phyloP scores from a whole-genome alignment of 1,140 invertebrate species.

The Macrotrachela quadricornifera region DNA sequence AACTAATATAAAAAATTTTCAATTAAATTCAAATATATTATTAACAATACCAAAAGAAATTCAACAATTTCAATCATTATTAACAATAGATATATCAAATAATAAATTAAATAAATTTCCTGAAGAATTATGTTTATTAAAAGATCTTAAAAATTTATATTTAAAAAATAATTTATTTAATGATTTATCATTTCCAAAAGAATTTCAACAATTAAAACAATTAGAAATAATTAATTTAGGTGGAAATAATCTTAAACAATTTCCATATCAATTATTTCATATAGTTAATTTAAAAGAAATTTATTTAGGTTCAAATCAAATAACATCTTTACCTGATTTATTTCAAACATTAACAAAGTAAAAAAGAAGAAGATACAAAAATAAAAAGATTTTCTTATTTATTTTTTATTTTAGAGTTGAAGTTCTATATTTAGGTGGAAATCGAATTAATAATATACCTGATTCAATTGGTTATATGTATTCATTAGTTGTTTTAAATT shows the following conservation, averaged over 20 bases:
- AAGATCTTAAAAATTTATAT: constrained; percentile 48
- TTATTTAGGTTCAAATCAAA: constrained; percentile 66
- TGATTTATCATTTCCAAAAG: constrained; percentile 61
- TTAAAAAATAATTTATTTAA: constrained; percentile 65
- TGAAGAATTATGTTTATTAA: constrained; percentile 45
- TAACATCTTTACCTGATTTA: constrained; percentile 53
- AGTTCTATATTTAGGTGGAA: constrained; percentile 62
- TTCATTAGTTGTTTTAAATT: constrained; percentile 55
- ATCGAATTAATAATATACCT: constrained; percentile 61
- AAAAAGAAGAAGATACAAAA: constrained; percentile 47
- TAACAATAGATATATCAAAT: constrained; percentile 62
- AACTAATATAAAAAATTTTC: too few species aligned
- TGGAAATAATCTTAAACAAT: constrained; percentile 58
- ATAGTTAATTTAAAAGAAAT: constrained; percentile 51
- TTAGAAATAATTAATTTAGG: constrained; percentile 73
- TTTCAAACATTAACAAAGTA: constrained; percentile 47
- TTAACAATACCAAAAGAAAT: too few species aligned
- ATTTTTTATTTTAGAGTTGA: constrained; percentile 8
- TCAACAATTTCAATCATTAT: constrained; percentile 12
- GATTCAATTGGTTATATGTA: constrained; percentile 56
- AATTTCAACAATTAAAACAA: constrained; percentile 38
- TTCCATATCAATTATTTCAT: constrained; percentile 66
- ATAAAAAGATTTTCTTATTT: constrained; percentile 25
- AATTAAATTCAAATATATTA: too few species aligned
- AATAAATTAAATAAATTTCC: constrained; percentile 54